Evolutionary conservation across 2,113 vertebrate genomes (phyloP).

Genomic region (Scolopax mira): DNA sequence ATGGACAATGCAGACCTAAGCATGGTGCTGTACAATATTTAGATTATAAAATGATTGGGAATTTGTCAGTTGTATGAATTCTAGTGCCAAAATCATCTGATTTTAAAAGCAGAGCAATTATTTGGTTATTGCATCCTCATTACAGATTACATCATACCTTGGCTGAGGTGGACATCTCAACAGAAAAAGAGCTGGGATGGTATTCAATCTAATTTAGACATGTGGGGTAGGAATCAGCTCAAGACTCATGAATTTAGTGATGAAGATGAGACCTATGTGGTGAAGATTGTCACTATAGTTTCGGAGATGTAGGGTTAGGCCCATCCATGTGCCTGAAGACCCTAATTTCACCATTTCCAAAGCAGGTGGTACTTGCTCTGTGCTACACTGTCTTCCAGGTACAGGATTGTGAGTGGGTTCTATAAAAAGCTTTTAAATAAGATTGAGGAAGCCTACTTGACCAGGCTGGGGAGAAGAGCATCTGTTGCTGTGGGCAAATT

Average conservation of each 20-base stretch:
- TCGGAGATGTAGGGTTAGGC: not conserved
- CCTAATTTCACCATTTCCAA: not conserved
- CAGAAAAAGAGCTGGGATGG: not conserved
- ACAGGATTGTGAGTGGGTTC: not conserved
- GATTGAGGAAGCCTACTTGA: not conserved
- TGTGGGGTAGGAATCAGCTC: not conserved
- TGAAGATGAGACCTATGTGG: not conserved
- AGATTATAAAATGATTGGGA: not conserved
- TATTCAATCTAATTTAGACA: not conserved
- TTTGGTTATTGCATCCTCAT: not conserved
- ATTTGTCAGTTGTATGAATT: not conserved
- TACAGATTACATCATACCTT: not conserved
- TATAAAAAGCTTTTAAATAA: not conserved
- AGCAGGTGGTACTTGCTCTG: fast-evolving
- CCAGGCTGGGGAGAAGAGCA: not conserved
- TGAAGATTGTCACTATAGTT: not conserved
- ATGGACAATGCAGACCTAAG: not conserved
- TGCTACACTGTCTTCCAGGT: not conserved
- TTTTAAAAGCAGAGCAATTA: not conserved
- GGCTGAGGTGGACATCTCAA: not conserved
- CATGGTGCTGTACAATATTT: not conserved
- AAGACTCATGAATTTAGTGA: not conserved
- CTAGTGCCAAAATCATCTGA: not conserved
- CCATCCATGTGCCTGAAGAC: not conserved
- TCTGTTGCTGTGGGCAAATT: not conserved